Conservation (phyloP, 2,888 invertebrate genomes). For the Volucella bombylans region DNA sequence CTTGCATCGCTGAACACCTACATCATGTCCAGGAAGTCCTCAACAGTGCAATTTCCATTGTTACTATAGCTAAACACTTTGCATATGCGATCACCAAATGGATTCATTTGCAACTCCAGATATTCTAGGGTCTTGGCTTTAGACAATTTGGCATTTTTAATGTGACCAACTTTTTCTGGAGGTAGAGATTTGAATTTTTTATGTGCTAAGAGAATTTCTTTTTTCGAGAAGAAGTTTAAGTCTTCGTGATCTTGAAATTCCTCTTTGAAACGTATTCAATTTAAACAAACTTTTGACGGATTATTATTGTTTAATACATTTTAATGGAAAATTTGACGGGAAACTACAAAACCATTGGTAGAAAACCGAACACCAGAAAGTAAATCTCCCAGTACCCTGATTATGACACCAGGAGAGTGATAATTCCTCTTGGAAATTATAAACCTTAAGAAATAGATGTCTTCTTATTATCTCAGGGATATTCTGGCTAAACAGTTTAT, state of each 20-base stretch:
- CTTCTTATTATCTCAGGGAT: too few species aligned
- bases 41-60: slow-evolving; percentile 95
- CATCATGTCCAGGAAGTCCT: slow-evolving; percentile 98
- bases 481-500: too few species aligned
- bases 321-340: slow-evolving; percentile 26
- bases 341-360: slow-evolving; percentile 40
- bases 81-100: slow-evolving; percentile 95
- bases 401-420: neutral
- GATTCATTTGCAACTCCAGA: slow-evolving; percentile 94
- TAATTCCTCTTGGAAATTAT: too few species aligned
- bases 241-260: slow-evolving; percentile 96
- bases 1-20: slow-evolving; percentile 96
- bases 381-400: slow-evolving; percentile 45
- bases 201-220: slow-evolving; percentile 95
- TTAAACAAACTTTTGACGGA: neutral
- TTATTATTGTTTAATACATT: slow-evolving; percentile 59
- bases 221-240: slow-evolving; percentile 95
- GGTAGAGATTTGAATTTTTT: slow-evolving; percentile 94
- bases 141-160: slow-evolving; percentile 92
- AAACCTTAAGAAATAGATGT: too few species aligned
- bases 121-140: slow-evolving; percentile 93
- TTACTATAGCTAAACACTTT: slow-evolving; percentile 94
- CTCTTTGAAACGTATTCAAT: slow-evolving; percentile 83
- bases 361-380: slow-evolving; percentile 16
- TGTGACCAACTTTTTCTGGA: slow-evolving; percentile 94